Conservation (phyloP, 1,140 invertebrate genomes). For the Popillia japonica region DNA sequence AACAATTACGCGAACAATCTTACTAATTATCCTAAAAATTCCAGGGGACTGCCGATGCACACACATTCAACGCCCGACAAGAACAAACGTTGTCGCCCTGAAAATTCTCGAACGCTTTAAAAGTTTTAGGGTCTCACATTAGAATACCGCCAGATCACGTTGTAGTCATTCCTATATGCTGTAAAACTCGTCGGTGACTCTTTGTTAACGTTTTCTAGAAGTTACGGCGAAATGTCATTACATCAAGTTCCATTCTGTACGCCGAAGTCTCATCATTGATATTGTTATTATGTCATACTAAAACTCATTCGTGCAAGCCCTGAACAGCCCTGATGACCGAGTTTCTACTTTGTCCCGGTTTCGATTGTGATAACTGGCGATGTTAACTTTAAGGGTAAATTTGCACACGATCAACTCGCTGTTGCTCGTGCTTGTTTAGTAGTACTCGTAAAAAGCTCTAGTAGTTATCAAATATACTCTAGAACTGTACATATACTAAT, state of each 20-base stretch:
- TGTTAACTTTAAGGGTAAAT: background rate
- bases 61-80: background rate
- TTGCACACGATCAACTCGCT: background rate
- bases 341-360: background rate
- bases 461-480: too few relatives aligned
- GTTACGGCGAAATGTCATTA: constrained; percentile 9
- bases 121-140: constrained; percentile 23
- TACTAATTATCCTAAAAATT: constrained; percentile 12
- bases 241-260: background rate
- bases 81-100: background rate
- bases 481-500: too few relatives aligned
- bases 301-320: constrained; percentile 2
- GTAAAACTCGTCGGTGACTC: background rate
- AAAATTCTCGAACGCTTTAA: constrained; percentile 18
- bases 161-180: constrained; percentile 9
- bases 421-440: too few relatives aligned
- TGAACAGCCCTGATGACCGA: background rate
- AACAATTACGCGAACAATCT: background rate
- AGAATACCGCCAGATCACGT: constrained; percentile 25
- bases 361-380: constrained; percentile 11
- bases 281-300: constrained; percentile 20
- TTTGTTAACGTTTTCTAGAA: constrained; percentile 13
- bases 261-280: constrained; percentile 19
- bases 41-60: background rate
- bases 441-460: too few relatives aligned